Base-by-base conservation (phyloP, 2,797 vertebrate genomes). In the Schizothorax lantsangensis region DNA sequence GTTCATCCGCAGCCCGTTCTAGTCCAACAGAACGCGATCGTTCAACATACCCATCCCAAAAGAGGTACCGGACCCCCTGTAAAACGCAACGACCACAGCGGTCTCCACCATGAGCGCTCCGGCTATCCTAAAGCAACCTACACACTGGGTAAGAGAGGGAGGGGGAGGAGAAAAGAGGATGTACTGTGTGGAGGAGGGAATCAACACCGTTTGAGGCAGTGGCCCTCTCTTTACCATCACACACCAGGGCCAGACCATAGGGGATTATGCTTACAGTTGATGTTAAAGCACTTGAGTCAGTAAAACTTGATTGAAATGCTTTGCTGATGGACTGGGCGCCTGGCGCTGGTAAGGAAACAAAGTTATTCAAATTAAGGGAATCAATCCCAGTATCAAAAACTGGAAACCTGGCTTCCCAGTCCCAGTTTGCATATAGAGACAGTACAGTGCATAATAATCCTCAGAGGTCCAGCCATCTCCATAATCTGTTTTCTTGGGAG, bases 401-500 rank as follows among this genome's bases (percentile, higher is more conserved):
- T 38, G 45, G 45, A 17, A 69, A 49, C 10, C 47, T 68, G 43
- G 26, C 9, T 52, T 33, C 30, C 30, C 30, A 59, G 23, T 59
- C 57, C 38, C 52, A 15, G 23, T 26, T 71, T 57, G 5, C 79
- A 62, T 52, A 71, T 52, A 71, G 64, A 84, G 26, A 62, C 38
- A 11, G n/a, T 75, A 59, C 38, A 59, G 62, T 14, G 45, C 38
- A 47, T 36, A 36, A 68, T 88, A 80, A 84, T 88, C 81, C 74
- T 43, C 15, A 45, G 9, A 59, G 45, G 45, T 62, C 38, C 40
- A 57, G 12, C 33, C 6, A 36, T 57, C 68, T 68, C 83, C 88
- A 85, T 93, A 94, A 95, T 94, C 93, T 93, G 92, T 91, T 92
- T 93, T 93, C 79, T 91, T 88, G 88, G 85, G 90, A 90, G 66